Conservation (phyloP, 2,797 vertebrate species). For the Argya squamiceps region DNA sequence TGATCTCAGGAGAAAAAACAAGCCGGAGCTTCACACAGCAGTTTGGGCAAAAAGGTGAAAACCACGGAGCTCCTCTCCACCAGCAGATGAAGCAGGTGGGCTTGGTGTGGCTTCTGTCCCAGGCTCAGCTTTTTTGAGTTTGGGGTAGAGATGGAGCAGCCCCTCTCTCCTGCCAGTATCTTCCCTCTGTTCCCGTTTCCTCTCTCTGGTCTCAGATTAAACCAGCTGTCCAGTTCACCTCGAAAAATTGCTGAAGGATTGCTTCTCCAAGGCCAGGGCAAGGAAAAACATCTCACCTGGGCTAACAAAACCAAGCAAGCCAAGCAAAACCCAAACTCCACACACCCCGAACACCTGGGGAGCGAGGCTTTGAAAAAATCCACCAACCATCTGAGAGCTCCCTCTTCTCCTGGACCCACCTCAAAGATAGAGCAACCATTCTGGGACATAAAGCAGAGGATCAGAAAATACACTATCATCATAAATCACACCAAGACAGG, state of each 20-base stretch:
- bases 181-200: fast-evolving
- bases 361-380: fast-evolving
- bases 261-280: background rate
- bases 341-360: fast-evolving
- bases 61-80: too few species aligned
- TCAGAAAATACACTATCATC: too few species aligned
- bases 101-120: background rate
- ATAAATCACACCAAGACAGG: too few species aligned
- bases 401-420: too few species aligned
- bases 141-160: fast-evolving
- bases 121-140: background rate
- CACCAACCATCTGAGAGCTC: fast-evolving
- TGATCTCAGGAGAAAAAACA: background rate
- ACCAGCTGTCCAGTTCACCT: background rate
- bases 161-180: background rate
- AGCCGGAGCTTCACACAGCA: background rate
- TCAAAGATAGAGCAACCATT: too few species aligned
- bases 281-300: background rate
- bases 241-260: fast-evolving
- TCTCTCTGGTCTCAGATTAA: background rate
- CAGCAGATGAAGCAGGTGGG: background rate
- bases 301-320: background rate
- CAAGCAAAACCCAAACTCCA: fast-evolving
- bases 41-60: background rate
- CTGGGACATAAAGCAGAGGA: background rate